Base-by-base conservation (phyloP, 2,113 vertebrate species). In the Lonchura striata region DNA sequence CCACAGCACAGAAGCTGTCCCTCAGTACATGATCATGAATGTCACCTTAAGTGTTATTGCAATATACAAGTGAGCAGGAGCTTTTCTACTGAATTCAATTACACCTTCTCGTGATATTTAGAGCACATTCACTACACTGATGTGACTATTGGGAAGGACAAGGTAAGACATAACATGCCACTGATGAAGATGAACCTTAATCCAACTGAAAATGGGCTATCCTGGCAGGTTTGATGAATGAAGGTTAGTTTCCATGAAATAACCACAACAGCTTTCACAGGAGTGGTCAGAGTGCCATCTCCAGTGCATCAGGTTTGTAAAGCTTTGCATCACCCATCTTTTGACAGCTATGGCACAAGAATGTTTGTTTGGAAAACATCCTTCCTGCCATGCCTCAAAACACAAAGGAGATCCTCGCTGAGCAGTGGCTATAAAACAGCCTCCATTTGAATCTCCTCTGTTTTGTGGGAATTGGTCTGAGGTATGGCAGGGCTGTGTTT, bases 1-100 rank as follows among this genome's bases (percentile, higher is more conserved):
- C 23, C 1, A 3, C 0, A 1, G 17, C 2, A 2, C 24, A 61
- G 28, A 31, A 61, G 6, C 11, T 5, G 4, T 54, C 37, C 56
- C 23, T 82, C 39, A 49, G 1, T 1, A 1, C 1, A 1, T 10
- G 13, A 16, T 46, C 47, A 54, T 59, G 14, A 75, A 50, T 22
- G 28, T 35, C 64, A 53, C 11, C 30, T 47, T 39, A 47, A 52
- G 21, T 13, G 24, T 47, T 30, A 25, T 19, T 50, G 30, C 41
- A 52, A 66, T 33, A 23, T 6, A 35, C 8, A 60, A 59, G 11
- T 50, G 30, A 82, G 35, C 44, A 42, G 61, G 11, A 90, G 23
- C 44, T 79, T 85, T 90, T 10, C 18, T 66, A 14, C 57, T 41
- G 35, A 59, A 35, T 66, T 53, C 8, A 44, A 3, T 61, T 70